These are phyloP conservation scores for Stenurella melanura DNA, from an alignment of 2,888 invertebrate genomes.

Conservation along the genomic window DNA sequence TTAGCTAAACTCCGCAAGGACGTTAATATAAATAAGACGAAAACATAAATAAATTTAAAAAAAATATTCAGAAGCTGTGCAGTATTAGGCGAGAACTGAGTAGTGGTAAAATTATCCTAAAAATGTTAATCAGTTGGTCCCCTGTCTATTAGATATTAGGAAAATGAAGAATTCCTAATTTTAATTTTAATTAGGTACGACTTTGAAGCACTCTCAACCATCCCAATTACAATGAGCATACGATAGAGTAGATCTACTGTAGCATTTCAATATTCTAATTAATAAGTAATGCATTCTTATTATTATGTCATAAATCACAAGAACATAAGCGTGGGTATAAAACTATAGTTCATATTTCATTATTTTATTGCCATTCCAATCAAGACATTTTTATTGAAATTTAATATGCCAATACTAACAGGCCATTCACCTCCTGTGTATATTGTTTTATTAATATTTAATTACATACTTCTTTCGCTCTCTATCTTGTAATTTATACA, in stretches of 20 bases:
- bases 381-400: slow-evolving; percentile 25
- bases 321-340: slow-evolving; percentile 20
- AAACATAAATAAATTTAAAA: too few relatives aligned
- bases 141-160: too few relatives aligned
- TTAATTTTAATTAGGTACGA: too few relatives aligned
- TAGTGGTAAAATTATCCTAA: too few relatives aligned
- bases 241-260: not conserved
- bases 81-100: too few relatives aligned
- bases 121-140: too few relatives aligned
- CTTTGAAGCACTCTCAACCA: too few relatives aligned
- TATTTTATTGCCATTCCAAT: slow-evolving; percentile 35
- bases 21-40: too few relatives aligned
- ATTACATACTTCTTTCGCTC: slow-evolving; percentile 4
- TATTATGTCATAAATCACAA: slow-evolving; percentile 26
- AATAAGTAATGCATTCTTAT: slow-evolving; percentile 31
- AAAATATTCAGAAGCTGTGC: too few relatives aligned
- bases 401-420: slow-evolving; percentile 19
- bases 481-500: not conserved
- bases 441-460: slow-evolving; percentile 19
- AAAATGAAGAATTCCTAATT: too few relatives aligned
- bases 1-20: too few relatives aligned
- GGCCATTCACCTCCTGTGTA: slow-evolving; percentile 7
- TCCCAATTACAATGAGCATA: not conserved
- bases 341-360: slow-evolving; percentile 32
- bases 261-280: slow-evolving; percentile 28